Evolutionary conservation across 2,888 invertebrate species (phyloP), one percentile per base, ranked within the genome.

Genomic region (Spisula solida): DNA sequence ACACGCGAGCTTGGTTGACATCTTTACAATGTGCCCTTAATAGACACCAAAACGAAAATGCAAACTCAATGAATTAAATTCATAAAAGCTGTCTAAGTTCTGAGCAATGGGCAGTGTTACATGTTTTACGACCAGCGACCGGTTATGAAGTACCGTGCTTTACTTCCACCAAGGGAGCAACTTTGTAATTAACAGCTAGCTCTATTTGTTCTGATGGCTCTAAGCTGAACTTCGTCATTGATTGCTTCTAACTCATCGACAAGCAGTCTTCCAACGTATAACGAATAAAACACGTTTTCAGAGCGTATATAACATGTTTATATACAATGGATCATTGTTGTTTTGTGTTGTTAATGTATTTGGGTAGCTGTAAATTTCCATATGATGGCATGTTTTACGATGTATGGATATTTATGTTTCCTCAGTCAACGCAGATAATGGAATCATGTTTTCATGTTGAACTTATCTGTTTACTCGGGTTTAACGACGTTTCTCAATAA

Each of bases 11-110:
- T 18, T 75, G 34, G 75, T 75, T 75, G 75, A 75, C 31, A 75
- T 75, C 75, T 75, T 75, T 75, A 75, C 75, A 75, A 75, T 75
- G 75, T 18, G 31, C 34, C 25, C 75, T 75, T 75, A 75, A 75
- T 75, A 75, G 75, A 31, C 34, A 75, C 75, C 75, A 75, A 25
- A 75, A 75, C 75, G 31, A 75, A 75, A 75, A 75, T 75, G 75
- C 75, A 75, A 34, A 75, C 75, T 75, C 75, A 75, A 75, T 75
- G 75, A 75, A 75, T 75, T 75, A 75, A 75, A 75, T 75, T 75
- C 75, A 75, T 75, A 75, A 75, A 75, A 75, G 12, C 75, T 75
- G 75, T 75, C 75, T 75, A 31, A 34, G 75, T 31, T 75, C 6
- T 31, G 25, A 75, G 34, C 75, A 75, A 34, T 75, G 75, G 34